phyloP scores from a whole-genome alignment of 2,797 vertebrate genomes.

The Lepilemur ruficaudatus region DNA sequence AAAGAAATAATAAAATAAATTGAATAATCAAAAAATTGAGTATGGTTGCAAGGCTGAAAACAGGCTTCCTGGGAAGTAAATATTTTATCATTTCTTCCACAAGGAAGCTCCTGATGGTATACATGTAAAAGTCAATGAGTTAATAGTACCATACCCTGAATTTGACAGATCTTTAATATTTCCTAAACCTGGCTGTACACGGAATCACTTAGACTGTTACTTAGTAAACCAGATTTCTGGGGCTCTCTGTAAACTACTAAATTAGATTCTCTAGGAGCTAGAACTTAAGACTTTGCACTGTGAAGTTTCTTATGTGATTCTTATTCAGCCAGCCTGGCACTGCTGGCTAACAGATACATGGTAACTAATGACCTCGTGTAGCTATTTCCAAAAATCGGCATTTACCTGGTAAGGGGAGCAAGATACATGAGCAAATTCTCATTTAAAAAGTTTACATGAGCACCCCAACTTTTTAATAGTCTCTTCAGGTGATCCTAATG shows the following conservation, averaged over 20 bases:
- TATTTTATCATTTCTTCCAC: not conserved
- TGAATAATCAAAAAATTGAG: not conserved
- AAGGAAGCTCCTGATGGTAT: not conserved
- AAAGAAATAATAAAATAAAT: not conserved
- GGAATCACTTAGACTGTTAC: not conserved
- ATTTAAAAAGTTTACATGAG: not conserved
- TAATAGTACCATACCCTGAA: not conserved
- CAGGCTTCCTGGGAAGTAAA: not conserved
- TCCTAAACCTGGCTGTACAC: not conserved
- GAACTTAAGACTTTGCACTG: not conserved
- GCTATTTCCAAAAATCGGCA: not conserved
- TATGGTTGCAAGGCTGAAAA: not conserved
- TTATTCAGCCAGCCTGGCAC: not conserved
- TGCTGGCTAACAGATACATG: not conserved
- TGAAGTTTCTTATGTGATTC: not conserved
- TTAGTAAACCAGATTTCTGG: not conserved
- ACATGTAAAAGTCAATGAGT: not conserved
- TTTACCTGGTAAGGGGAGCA: not conserved
- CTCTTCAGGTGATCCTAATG: not conserved
- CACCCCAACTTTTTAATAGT: not conserved
- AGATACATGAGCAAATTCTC: not conserved
- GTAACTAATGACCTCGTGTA: not conserved
- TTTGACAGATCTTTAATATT: not conserved
- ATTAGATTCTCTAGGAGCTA: not conserved
- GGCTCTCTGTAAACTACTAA: not conserved